Evolutionary conservation across 2,888 invertebrate genomes (phyloP).

Genomic region (Altica lythri): DNA sequence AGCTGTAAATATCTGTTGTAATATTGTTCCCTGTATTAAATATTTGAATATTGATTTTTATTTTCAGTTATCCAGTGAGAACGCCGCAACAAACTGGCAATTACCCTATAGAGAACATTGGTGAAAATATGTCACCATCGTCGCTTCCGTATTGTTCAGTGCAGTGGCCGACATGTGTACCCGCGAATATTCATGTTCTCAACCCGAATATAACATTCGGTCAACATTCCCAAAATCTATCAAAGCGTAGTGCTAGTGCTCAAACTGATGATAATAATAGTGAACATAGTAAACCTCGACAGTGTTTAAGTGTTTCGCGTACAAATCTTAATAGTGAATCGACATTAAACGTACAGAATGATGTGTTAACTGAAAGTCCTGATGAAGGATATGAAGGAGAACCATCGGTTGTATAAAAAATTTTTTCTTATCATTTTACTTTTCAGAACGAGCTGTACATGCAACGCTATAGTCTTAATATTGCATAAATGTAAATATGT

Average conservation of each 20-base stretch:
- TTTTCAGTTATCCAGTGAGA: slow-evolving; percentile 64
- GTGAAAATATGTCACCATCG: slow-evolving; percentile 61
- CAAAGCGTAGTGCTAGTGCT: slow-evolving; percentile 47
- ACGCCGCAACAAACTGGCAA: slow-evolving; percentile 62
- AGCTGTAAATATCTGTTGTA: no score
- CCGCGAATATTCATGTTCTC: slow-evolving; percentile 51
- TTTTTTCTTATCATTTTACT: no score
- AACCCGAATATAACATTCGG: slow-evolving; percentile 29
- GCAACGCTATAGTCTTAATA: background rate
- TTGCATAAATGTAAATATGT: no score
- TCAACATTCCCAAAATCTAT: slow-evolving; percentile 18
- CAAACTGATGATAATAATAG: slow-evolving; percentile 50
- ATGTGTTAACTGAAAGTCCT: slow-evolving; percentile 48
- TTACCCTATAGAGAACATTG: slow-evolving; percentile 21
- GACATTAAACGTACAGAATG: slow-evolving; percentile 33
- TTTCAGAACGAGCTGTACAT: background rate
- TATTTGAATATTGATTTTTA: no score
- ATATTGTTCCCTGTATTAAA: no score
- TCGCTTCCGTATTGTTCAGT: slow-evolving; percentile 55
- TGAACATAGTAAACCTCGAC: slow-evolving; percentile 30
- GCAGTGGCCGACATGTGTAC: slow-evolving; percentile 62
- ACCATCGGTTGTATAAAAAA: slow-evolving; percentile 45
- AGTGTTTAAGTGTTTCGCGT: slow-evolving; percentile 21
- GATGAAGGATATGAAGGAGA: slow-evolving; percentile 52
- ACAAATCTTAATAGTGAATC: slow-evolving; percentile 25